Base-by-base conservation (phyloP, 2,113 vertebrate genomes). In the Caracal caracal region DNA sequence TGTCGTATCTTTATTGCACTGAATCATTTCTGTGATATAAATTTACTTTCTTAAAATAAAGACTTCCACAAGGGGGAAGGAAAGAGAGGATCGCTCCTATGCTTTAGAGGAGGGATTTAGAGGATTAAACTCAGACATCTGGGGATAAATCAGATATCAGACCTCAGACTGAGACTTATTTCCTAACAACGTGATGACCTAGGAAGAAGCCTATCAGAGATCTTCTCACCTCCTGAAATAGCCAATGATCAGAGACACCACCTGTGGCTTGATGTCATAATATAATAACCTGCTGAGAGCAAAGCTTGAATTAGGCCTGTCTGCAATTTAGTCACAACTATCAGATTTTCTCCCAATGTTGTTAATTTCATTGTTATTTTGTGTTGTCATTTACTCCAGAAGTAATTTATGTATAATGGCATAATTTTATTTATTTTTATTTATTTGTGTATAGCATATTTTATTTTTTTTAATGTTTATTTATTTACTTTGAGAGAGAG, bases 31-130 rank as follows among this genome's bases (percentile, higher is more conserved):
- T 93, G 51, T 66, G 90, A 78, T 71, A 85, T 47, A 49, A 89
- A 87, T 88, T 87, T 65, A 84, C 70, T 90, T 95, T 93, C 79
- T 87, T 97, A 88, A 96, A 95, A 88, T 92, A 90, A 92, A 79
- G 56, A 71, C 49, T 90, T 94, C 19, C 33, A 83, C 26, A 75
- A 71, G 71, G 51, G n/a, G 15, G 12, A 68, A 91, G 82, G 61
- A 70, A 70, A 65, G 78, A 93, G 35, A 83, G 10, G 66, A 11
- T 47, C 33, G 30, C 40, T 85, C 11, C 12, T 68, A 28, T 28
- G n/a, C 49, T 82, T 89, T 86, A 80, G 28, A 95, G 63, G 19
- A 68, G 11, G 63, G 53, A 83, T 86, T 93, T 80, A 88, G 53
- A 93, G 83, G 89, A 82, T 93, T 93, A 97, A 43, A 81, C 59